Percentiles rank a stretch among this genome's conserved stretches.
phyloP scores from a whole-genome alignment of 2,113 vertebrate species.

The Halcyon senegalensis region DNA sequence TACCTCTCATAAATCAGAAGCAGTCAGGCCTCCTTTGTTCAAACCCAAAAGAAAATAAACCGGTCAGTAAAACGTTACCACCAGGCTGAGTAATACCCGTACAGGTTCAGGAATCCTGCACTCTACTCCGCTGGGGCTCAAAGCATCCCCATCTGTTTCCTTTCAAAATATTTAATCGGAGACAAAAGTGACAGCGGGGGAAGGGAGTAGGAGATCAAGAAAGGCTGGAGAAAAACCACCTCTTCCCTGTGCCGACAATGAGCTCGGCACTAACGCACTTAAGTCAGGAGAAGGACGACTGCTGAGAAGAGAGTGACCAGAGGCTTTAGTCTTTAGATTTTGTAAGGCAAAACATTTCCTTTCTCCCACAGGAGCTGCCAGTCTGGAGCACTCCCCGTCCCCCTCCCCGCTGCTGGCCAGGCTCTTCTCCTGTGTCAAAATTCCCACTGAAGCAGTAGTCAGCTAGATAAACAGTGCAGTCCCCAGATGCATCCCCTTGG shows the following conservation, averaged over 20 bases:
- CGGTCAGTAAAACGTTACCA: constrained; percentile 38
- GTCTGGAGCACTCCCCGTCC: neutral
- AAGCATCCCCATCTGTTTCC: constrained; percentile 60
- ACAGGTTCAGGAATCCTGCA: constrained; percentile 34
- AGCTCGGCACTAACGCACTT: neutral
- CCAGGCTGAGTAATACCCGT: constrained; percentile 22
- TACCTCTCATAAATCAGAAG: constrained; percentile 59
- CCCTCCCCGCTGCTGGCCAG: neutral
- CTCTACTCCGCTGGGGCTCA: neutral
- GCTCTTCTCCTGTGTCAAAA: constrained; percentile 31
- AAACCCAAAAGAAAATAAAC: constrained; percentile 61
- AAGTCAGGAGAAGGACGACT: constrained; percentile 5
- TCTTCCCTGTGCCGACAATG: neutral
- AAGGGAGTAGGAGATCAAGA: constrained; percentile 3
- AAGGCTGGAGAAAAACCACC: constrained; percentile 27
- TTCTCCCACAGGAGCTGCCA: constrained; percentile 47
- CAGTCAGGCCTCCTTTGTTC: constrained; percentile 41
- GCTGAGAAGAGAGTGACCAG: constrained; percentile 5
- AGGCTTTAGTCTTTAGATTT: constrained; percentile 47
- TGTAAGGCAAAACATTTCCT: constrained; percentile 14
- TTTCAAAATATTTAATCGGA: constrained; percentile 50
- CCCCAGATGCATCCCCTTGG: constrained; percentile 44
- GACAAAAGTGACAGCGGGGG: constrained; percentile 52
- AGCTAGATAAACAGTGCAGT: constrained; percentile 60
- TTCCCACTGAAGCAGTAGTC: constrained; percentile 49